Evolutionary conservation across 1,140 invertebrate species (phyloP).

Genomic region (Drosophila obscura): DNA sequence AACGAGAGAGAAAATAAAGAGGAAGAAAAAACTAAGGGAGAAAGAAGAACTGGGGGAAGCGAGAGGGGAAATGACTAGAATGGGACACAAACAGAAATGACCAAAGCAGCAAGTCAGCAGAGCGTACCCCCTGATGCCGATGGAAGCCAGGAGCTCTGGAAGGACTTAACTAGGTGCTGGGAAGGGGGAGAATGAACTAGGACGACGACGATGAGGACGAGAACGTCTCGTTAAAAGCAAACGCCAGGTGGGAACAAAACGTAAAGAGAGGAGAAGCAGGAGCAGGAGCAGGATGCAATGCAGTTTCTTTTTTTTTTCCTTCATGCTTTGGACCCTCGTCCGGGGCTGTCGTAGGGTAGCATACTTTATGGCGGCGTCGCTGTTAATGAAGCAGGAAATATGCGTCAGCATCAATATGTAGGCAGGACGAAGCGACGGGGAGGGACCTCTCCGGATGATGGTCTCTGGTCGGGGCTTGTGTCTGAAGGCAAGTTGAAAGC

Average conservation of each 20-base stretch:
- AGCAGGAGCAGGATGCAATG: constrained; percentile 46
- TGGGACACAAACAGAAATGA: constrained; percentile 30
- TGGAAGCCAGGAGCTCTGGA: constrained; percentile 35
- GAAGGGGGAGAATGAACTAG: not conserved
- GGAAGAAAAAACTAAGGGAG: constrained; percentile 13
- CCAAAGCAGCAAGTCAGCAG: constrained; percentile 34
- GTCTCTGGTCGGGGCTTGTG: constrained; percentile 14
- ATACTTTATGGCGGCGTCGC: constrained; percentile 66
- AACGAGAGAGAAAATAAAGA: constrained; percentile 6
- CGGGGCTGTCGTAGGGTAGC: constrained; percentile 42
- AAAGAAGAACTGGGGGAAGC: constrained; percentile 1
- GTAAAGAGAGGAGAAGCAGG: constrained; percentile 15
- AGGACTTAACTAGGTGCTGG: constrained; percentile 40
- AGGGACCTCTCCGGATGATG: not conserved
- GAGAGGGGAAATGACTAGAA: not conserved
- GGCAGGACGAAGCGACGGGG: not conserved
- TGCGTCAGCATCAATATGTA: constrained; percentile 74
- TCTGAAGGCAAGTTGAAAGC: constrained; percentile 34
- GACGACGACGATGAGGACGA: constrained; percentile 6
- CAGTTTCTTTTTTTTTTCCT: constrained; percentile 32
- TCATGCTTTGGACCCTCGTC: constrained; percentile 5
- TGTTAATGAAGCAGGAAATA: constrained; percentile 78
- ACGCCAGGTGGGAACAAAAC: constrained; percentile 43
- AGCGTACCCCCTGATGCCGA: not conserved
- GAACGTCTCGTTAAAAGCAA: constrained; percentile 69